Conservation (phyloP, 2,888 invertebrate genomes). For the Chaetoderma sp. region DNA sequence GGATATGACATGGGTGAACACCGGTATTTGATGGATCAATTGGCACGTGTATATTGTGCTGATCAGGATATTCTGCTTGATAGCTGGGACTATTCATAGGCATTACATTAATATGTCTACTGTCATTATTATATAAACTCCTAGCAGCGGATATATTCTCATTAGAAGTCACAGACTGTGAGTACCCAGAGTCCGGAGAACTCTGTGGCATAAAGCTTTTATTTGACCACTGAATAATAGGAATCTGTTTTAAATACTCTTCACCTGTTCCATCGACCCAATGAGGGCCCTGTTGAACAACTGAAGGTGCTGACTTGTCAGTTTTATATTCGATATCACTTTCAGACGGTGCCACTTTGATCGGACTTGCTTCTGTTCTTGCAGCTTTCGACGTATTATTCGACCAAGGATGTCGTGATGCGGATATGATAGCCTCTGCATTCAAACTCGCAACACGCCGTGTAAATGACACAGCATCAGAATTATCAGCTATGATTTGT, state of each 20-base stretch:
- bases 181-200: neutral
- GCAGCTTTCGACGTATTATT: slow-evolving; percentile 19
- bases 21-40: too few species aligned
- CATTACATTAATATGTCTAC: too few species aligned
- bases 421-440: slow-evolving; percentile 30
- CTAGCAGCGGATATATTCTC: too few species aligned
- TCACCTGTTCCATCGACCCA: slow-evolving; percentile 31
- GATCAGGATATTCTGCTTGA: too few species aligned
- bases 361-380: slow-evolving; percentile 40
- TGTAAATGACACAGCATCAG: neutral
- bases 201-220: neutral
- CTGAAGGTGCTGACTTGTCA: slow-evolving; percentile 20
- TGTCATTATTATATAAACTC: neutral
- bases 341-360: slow-evolving; percentile 36
- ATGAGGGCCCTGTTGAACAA: too few species aligned
- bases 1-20: too few species aligned
- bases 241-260: slow-evolving; percentile 38
- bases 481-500: neutral
- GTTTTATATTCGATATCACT: too few species aligned
- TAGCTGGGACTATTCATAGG: neutral
- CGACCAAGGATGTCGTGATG: slow-evolving; percentile 6
- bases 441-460: slow-evolving; percentile 32
- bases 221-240: slow-evolving; percentile 36
- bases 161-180: too few species aligned
- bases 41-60: neutral